Evolutionary conservation across 2,888 invertebrate species (phyloP).

Genomic region (Sipha maydis): DNA sequence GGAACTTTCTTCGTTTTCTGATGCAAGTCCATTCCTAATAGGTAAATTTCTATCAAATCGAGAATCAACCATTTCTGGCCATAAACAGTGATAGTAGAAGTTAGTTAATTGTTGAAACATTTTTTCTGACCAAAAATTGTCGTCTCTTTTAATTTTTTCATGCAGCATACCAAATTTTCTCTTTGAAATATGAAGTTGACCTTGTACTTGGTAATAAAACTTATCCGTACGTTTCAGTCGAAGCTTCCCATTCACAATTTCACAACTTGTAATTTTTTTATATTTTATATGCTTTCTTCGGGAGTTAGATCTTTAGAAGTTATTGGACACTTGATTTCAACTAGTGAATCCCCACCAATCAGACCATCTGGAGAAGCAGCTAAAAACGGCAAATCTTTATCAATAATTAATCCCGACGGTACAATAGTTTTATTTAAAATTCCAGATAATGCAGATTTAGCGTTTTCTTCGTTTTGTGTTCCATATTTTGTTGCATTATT

Average conservation of each 20-base stretch:
- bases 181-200: background rate
- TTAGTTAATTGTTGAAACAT: conserved; percentile 39
- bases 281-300: background rate
- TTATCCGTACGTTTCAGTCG: background rate
- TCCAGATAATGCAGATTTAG: too few relatives aligned
- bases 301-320: background rate
- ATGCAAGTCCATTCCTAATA: too few relatives aligned
- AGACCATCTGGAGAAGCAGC: conserved; percentile 23
- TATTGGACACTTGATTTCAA: background rate
- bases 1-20: too few relatives aligned
- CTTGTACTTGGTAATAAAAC: conserved; percentile 16
- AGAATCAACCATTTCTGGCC: too few relatives aligned
- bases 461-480: too few relatives aligned
- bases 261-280: background rate
- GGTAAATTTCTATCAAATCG: too few relatives aligned
- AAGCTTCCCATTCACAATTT: background rate
- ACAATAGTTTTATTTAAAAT: too few relatives aligned
- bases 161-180: conserved; percentile 24
- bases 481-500: too few relatives aligned
- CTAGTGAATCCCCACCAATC: background rate
- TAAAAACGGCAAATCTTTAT: background rate
- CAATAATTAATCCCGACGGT: too few relatives aligned
- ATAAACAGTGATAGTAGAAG: too few relatives aligned
- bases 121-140: conserved; percentile 62
- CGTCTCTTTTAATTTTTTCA: conserved; percentile 61